Conservation (phyloP, 2,113 vertebrate species). For the human region DNA sequence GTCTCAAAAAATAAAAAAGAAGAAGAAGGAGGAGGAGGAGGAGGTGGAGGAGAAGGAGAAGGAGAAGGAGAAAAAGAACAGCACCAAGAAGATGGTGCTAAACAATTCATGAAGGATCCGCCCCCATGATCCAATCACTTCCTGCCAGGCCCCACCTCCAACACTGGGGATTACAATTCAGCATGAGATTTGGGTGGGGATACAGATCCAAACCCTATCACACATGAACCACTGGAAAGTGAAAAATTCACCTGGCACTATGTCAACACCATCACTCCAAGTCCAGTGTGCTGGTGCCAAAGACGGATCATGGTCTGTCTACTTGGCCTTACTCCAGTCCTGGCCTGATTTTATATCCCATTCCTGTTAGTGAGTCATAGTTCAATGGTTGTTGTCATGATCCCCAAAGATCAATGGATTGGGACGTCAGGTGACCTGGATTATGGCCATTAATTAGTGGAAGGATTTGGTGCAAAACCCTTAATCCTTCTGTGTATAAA, state of each 20-base stretch:
- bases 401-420: not conserved
- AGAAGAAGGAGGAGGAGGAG: no score
- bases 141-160: no score
- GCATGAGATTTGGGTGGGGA: no score
- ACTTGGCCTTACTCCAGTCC: not conserved
- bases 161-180: no score
- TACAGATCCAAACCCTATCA: no score
- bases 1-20: no score
- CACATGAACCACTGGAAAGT: not conserved
- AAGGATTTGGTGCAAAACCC: conserved; percentile 34
- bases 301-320: not conserved
- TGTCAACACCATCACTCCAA: not conserved
- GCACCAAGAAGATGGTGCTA: no score
- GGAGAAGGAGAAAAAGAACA: no score
- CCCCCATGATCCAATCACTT: no score
- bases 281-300: not conserved
- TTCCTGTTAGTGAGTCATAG: not conserved
- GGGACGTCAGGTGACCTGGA: not conserved
- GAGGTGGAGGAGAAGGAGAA: no score
- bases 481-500: conserved; percentile 1
- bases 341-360: not conserved
- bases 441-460: conserved; percentile 26
- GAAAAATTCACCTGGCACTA: not conserved
- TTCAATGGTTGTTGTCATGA: conserved; percentile 14
- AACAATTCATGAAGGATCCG: no score